Percentiles rank a stretch among this genome's conserved stretches.
These are phyloP conservation scores for Drosophila fuyamai DNA, from an alignment of 1,140 invertebrate genomes.

Conservation along the genomic window DNA sequence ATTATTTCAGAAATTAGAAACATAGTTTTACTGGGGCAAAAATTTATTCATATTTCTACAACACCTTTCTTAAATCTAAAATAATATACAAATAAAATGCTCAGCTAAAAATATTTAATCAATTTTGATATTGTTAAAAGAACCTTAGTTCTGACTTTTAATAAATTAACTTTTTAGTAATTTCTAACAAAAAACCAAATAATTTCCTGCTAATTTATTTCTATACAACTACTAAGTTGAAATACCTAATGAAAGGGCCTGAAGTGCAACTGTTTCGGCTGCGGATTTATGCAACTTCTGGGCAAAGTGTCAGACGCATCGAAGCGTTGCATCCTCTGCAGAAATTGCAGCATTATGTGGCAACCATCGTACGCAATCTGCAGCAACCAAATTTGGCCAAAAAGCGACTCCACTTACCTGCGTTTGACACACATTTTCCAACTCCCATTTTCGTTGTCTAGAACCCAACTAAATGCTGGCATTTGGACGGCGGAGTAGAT, in stretches of 20 bases:
- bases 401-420: slow-evolving; percentile 47
- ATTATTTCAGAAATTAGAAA: no score
- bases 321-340: slow-evolving; percentile 70
- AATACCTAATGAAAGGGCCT: neutral
- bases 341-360: slow-evolving; percentile 45
- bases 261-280: slow-evolving; percentile 31
- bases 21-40: no score
- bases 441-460: slow-evolving; percentile 46
- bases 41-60: no score
- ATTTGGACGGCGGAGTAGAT: slow-evolving; percentile 27
- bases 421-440: slow-evolving; percentile 67
- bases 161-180: no score
- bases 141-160: no score
- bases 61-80: no score
- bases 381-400: slow-evolving; percentile 61
- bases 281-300: slow-evolving; percentile 47
- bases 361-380: slow-evolving; percentile 36
- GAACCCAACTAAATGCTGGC: slow-evolving; percentile 60
- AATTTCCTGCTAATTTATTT: neutral
- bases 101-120: no score
- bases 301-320: slow-evolving; percentile 54
- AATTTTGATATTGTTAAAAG: no score
- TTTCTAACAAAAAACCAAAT: neutral
- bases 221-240: neutral
- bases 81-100: no score